Conservation (phyloP, 2,113 vertebrate genomes). For the Pygoscelis adeliae region DNA sequence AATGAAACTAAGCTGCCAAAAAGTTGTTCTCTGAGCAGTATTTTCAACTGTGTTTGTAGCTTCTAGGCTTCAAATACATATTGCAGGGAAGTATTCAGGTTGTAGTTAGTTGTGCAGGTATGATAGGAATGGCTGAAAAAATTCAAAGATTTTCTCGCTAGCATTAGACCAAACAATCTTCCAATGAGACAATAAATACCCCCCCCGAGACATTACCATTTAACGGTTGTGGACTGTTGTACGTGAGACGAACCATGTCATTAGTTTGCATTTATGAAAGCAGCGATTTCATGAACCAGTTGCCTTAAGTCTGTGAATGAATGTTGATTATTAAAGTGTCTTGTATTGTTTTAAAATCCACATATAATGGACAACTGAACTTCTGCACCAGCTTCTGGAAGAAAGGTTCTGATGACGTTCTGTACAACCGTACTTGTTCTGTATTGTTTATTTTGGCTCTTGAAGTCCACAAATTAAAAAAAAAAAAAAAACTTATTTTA, state of each 20-base stretch:
- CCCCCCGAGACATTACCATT: not conserved
- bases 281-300: constrained; percentile 68
- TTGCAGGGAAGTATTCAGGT: constrained; percentile 67
- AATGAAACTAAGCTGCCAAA: constrained; percentile 65
- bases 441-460: not conserved
- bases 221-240: not conserved
- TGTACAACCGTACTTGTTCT: not conserved
- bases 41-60: constrained; percentile 57
- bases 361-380: constrained; percentile 57
- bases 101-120: constrained; percentile 56
- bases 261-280: constrained; percentile 35
- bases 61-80: not conserved
- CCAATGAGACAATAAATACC: not conserved
- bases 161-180: constrained; percentile 34
- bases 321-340: constrained; percentile 74
- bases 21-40: constrained; percentile 59
- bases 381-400: constrained; percentile 22
- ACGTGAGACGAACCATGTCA: not conserved
- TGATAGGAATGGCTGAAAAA: constrained; percentile 54
- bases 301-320: constrained; percentile 82
- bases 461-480: not conserved
- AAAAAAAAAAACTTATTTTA: not conserved
- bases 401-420: not conserved
- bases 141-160: constrained; percentile 18
- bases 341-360: constrained; percentile 54